phyloP scores from a whole-genome alignment of 1,140 invertebrate species.

The Drosophila miranda region DNA sequence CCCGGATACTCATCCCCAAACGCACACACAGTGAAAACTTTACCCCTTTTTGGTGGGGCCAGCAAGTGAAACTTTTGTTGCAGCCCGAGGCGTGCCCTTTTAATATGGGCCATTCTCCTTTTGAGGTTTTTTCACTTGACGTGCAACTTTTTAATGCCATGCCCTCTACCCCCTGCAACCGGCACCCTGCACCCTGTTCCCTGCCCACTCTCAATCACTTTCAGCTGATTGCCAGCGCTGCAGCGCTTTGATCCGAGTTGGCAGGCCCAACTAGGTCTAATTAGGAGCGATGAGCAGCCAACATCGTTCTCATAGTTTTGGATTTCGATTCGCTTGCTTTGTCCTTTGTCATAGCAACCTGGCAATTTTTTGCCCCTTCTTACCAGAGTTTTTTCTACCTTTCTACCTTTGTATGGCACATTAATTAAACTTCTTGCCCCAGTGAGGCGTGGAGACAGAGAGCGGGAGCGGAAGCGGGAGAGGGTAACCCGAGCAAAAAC shows the following conservation, averaged over 20 bases:
- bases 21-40: slow-evolving; percentile 31
- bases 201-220: slow-evolving; percentile 9
- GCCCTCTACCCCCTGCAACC: neutral
- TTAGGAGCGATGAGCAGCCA: slow-evolving; percentile 71
- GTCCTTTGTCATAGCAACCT: slow-evolving; percentile 64
- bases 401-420: slow-evolving; percentile 51
- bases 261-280: slow-evolving; percentile 67
- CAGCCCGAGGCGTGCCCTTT: slow-evolving; percentile 54
- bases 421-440: slow-evolving; percentile 70
- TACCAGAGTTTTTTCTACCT: neutral
- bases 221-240: slow-evolving; percentile 48
- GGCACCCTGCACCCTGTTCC: no score
- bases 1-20: neutral
- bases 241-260: slow-evolving; percentile 60
- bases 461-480: no score
- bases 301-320: slow-evolving; percentile 63
- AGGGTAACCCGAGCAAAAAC: slow-evolving; percentile 34
- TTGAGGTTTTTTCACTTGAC: slow-evolving; percentile 72
- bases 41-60: slow-evolving; percentile 22
- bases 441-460: slow-evolving; percentile 2
- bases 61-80: slow-evolving; percentile 46
- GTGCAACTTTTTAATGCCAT: slow-evolving; percentile 63
- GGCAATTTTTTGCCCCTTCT: slow-evolving; percentile 33
- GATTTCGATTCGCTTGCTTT: slow-evolving; percentile 48
- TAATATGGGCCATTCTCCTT: slow-evolving; percentile 71